A percentile compares a stretch with the other conserved stretches of the same genome.
Conservation (phyloP, 2,888 invertebrate genomes). For the Leptinotarsa haldemani region DNA sequence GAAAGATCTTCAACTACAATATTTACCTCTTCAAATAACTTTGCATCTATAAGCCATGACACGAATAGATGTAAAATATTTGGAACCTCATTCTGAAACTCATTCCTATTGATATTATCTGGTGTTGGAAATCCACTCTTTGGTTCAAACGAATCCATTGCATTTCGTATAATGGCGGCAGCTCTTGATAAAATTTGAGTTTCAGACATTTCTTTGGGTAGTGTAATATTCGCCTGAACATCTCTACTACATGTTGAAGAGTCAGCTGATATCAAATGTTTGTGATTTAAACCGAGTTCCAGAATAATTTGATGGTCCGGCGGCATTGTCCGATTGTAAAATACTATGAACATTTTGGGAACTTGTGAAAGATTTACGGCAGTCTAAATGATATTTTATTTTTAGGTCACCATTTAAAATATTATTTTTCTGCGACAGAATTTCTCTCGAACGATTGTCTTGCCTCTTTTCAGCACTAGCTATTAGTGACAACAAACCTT, state of each 20-base stretch:
- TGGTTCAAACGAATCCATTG: conserved; percentile 27
- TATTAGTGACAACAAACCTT: neutral
- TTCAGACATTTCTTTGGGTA: conserved; percentile 12
- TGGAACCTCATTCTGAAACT: conserved; percentile 23
- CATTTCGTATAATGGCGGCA: conserved; percentile 30
- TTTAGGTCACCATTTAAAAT: neutral
- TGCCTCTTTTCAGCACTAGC: neutral
- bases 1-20: neutral
- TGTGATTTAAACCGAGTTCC: conserved; percentile 3
- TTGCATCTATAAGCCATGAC: too few relatives aligned
- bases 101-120: conserved; percentile 16
- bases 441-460: neutral
- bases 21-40: too few relatives aligned
- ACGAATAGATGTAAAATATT: neutral
- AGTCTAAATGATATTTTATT: neutral
- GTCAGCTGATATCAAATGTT: conserved; percentile 28
- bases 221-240: conserved; percentile 20
- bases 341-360: conserved; percentile 1
- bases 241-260: conserved; percentile 19
- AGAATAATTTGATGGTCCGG: neutral
- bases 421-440: neutral
- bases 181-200: conserved; percentile 28
- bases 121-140: conserved; percentile 33
- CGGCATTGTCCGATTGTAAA: conserved; percentile 1
- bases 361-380: conserved; percentile 1